phyloP scores from a whole-genome alignment of 2,888 invertebrate genomes.

The Octonoba sinensis region DNA sequence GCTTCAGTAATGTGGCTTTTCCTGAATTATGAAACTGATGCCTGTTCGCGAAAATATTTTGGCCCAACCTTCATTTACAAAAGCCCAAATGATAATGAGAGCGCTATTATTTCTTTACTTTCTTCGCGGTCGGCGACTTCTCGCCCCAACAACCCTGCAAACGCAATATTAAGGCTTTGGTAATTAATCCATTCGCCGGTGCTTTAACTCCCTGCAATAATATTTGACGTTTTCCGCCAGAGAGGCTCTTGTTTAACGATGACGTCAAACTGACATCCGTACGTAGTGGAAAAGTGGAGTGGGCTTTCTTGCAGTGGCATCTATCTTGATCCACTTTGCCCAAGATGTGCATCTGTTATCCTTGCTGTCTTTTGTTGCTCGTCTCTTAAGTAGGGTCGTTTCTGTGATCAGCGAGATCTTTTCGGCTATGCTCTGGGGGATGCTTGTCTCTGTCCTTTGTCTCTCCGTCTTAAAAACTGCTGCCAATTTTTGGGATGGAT shows the following conservation, averaged over 20 bases:
- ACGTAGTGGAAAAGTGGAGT: not conserved
- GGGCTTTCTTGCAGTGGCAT: not conserved
- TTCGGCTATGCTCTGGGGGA: too few relatives aligned
- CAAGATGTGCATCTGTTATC: too few relatives aligned
- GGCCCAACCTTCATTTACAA: not conserved
- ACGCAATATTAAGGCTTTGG: slow-evolving; percentile 24
- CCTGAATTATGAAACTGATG: slow-evolving; percentile 7
- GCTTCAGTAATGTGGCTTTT: not conserved
- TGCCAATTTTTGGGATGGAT: too few relatives aligned
- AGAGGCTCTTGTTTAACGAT: slow-evolving; percentile 1
- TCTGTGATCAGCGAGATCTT: too few relatives aligned
- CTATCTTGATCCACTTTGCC: too few relatives aligned
- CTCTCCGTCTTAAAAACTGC: too few relatives aligned
- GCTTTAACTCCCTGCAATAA: slow-evolving; percentile 1
- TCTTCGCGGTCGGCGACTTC: not conserved
- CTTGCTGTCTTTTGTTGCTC: too few relatives aligned
- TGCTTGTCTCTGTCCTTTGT: too few relatives aligned
- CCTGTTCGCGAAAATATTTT: not conserved
- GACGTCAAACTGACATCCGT: slow-evolving; percentile 1
- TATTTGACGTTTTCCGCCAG: slow-evolving; percentile 33
- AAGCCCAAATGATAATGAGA: slow-evolving; percentile 3
- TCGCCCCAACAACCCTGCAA: slow-evolving; percentile 4
- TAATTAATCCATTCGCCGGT: slow-evolving; percentile 35
- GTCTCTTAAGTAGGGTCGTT: too few relatives aligned
- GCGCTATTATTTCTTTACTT: too few relatives aligned